phyloP scores from a whole-genome alignment of 2,888 invertebrate genomes.

The Caenorhabditis uteleia region DNA sequence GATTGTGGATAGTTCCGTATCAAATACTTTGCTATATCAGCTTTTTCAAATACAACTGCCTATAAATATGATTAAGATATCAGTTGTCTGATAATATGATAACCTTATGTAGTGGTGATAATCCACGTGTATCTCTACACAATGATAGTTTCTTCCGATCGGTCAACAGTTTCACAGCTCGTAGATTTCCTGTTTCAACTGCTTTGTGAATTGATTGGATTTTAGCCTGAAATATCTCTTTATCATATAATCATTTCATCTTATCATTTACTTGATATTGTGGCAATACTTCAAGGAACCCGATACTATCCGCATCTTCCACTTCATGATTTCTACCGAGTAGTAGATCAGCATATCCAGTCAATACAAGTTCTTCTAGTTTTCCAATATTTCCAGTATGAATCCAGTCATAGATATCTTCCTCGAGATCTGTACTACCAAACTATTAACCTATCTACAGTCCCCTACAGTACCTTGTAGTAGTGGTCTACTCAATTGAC shows the following conservation, averaged over 20 bases:
- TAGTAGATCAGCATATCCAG: constrained; percentile 84
- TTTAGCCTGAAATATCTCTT: constrained; percentile 65
- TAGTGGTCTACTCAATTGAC: constrained; percentile 65
- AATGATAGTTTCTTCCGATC: constrained; percentile 73
- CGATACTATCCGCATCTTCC: constrained; percentile 73
- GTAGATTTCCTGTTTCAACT: constrained; percentile 72
- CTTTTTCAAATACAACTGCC: constrained; percentile 77
- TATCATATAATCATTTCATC: neutral
- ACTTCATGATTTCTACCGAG: constrained; percentile 75
- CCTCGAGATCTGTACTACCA: constrained; percentile 69
- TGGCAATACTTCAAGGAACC: constrained; percentile 87
- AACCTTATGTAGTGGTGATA: constrained; percentile 66
- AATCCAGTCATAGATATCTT: constrained; percentile 71
- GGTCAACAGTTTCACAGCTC: constrained; percentile 71
- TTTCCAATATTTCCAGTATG: constrained; percentile 84
- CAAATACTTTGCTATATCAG: constrained; percentile 82
- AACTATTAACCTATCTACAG: constrained; percentile 10
- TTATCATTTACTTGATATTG: constrained; percentile 76
- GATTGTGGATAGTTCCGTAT: constrained; percentile 70
- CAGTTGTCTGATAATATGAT: neutral
- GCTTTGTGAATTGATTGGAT: constrained; percentile 71
- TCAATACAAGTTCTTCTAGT: constrained; percentile 85
- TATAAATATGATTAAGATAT: constrained; percentile 13
- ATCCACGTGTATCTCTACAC: constrained; percentile 69
- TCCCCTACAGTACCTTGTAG: constrained; percentile 68